Base-by-base conservation (phyloP, 2,888 invertebrate species). In the Gandaritis pyraliata region DNA sequence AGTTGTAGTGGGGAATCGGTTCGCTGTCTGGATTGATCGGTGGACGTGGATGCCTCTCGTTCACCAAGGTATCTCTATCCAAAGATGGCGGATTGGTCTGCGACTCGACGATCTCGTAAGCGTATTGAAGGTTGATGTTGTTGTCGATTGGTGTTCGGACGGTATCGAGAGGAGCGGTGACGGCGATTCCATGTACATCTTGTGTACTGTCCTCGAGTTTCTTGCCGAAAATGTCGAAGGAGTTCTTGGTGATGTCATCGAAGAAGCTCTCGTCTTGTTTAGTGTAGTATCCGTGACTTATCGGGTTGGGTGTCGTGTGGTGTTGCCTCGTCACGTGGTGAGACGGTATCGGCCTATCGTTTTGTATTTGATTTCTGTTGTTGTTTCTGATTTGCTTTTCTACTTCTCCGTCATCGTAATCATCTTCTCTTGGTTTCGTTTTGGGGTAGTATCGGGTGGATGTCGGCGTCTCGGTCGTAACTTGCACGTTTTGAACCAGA, bases 161-260 rank as follows among this genome's bases (percentile, higher is more conserved):
- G 0, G 92, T 90, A 55, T 87, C 91, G 2, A 91, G 76, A 1
- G 90, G 88, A 49, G 87, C 85, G 2, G 93, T 93, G 51, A 92
- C 93, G 8, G 86, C 91, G 45, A 91, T 73, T 71, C 93, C 88
- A 74, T 88, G 84, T 0, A 93, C 74, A 70, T 90, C 88, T 61
- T 86, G 90, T 30, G 87, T 90, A 16, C 89, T 92, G 73, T 87
- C 88, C 76, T 86, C 93, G 57, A 95, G 81, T 82, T 95, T 96
- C 82, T 94, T 95, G 1, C 95, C 96, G 76, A 96, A 96, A 70
- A 95, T 93, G 30, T 95, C 95, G 75, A 95, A 96, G 58, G 95
- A 95, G 74, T 95, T 95, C 78, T 94, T 95, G 3, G 96, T 95
- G 58, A 95, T 95, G 73, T 96, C 95, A 73, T 96, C 95, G 64